Percentiles rank a stretch among this genome's conserved stretches.
Conservation (phyloP, 2,113 vertebrate species). For the Nematolebias whitei region DNA sequence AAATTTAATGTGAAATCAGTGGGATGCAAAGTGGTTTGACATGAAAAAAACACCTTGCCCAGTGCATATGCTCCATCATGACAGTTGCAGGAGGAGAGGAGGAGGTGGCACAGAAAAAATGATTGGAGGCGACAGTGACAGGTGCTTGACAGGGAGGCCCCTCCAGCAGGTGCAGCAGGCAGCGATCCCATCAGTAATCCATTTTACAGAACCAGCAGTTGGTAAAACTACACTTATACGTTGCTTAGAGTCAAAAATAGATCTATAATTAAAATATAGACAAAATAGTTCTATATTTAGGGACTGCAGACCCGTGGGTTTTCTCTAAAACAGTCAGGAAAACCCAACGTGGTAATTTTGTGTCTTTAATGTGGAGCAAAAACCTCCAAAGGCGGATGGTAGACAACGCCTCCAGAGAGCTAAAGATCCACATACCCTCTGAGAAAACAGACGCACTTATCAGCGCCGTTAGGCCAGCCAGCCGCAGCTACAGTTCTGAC, state of each 20-base stretch:
- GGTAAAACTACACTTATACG: not conserved
- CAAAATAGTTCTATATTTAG: not conserved
- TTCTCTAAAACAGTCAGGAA: too few relatives aligned
- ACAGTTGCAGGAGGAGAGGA: not conserved
- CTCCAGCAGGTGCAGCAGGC: not conserved
- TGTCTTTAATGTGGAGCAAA: too few relatives aligned
- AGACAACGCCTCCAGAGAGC: too few relatives aligned
- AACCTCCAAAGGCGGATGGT: too few relatives aligned
- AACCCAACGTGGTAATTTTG: too few relatives aligned
- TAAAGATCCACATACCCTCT: too few relatives aligned
- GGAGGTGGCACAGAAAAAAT: not conserved
- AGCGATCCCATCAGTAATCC: not conserved
- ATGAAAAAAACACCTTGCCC: too few relatives aligned
- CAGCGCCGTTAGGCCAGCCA: too few relatives aligned
- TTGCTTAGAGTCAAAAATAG: not conserved
- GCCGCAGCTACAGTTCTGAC: too few relatives aligned
- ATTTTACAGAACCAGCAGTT: not conserved
- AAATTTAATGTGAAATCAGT: not conserved
- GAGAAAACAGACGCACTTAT: too few relatives aligned
- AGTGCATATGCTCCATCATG: not conserved
- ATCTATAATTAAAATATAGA: not conserved
- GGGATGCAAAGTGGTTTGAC: not conserved
- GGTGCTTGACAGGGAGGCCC: not conserved
- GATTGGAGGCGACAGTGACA: conserved; percentile 23
- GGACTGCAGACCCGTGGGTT: too few relatives aligned